Conservation (phyloP, 2,113 vertebrate genomes). For the Thinocorus orbignyianus region DNA sequence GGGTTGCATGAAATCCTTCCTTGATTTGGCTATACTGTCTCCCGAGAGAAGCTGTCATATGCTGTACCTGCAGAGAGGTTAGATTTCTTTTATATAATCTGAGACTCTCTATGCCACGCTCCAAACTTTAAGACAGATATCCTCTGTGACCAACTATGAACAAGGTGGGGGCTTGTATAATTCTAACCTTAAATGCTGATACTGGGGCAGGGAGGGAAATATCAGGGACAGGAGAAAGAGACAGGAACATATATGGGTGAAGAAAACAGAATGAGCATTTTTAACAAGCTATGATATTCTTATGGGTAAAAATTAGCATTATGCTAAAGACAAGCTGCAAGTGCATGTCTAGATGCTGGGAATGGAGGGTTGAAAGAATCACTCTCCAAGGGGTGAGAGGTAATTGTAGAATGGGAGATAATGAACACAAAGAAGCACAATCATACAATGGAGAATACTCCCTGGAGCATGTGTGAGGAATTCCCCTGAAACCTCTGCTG, state of each 20-base stretch:
- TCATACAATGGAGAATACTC: not conserved
- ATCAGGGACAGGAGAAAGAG: not conserved
- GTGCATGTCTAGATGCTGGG: not conserved
- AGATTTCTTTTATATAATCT: not conserved
- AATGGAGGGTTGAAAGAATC: not conserved
- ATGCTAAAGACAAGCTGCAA: not conserved
- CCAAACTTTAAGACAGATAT: not conserved
- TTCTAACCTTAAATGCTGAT: not conserved
- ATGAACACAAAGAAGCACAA: not conserved
- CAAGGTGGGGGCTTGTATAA: not conserved
- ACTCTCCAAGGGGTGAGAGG: not conserved
- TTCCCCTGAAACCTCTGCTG: not conserved
- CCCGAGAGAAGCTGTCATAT: not conserved
- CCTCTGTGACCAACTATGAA: not conserved
- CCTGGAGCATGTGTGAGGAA: not conserved
- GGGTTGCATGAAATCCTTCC: not conserved
- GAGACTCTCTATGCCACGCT: not conserved
- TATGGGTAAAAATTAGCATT: not conserved
- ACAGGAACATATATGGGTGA: not conserved
- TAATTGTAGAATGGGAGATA: not conserved
- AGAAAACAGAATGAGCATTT: not conserved
- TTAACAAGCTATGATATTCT: not conserved
- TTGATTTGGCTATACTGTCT: not conserved
- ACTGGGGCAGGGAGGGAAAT: rapidly evolving
- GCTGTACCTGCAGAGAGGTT: not conserved